Conservation (phyloP, 2,113 vertebrate species). For the Proterorhinus semilunaris region DNA sequence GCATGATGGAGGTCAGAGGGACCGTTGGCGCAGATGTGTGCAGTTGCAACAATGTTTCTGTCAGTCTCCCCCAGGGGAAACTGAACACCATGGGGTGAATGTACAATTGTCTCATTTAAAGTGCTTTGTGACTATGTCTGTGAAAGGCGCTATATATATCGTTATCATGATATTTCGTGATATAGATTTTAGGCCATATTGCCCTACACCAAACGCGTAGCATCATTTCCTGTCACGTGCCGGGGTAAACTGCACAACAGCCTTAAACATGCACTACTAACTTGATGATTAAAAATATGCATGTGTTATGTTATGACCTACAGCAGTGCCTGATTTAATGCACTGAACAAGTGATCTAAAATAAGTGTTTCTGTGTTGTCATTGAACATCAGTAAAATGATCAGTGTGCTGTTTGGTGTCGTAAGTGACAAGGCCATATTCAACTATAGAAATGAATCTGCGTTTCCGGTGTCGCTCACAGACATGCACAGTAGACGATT, state of each 20-base stretch:
- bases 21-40: too few species aligned
- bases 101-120: too few species aligned
- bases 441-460: not conserved
- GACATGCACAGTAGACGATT: not conserved
- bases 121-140: too few species aligned
- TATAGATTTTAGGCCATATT: too few species aligned
- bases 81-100: too few species aligned
- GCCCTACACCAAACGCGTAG: not conserved
- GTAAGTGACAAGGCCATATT: not conserved
- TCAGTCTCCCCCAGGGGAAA: too few species aligned
- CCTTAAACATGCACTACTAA: not conserved
- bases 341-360: too few species aligned
- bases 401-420: not conserved
- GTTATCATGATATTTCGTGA: too few species aligned
- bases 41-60: too few species aligned
- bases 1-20: too few species aligned
- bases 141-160: too few species aligned
- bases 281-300: not conserved
- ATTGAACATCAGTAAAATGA: not conserved
- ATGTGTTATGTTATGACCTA: not conserved
- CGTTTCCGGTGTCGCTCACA: not conserved
- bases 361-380: not conserved
- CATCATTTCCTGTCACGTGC: not conserved
- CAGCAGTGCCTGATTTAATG: not conserved
- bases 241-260: not conserved